Conservation (phyloP, 2,888 invertebrate species). For the Drosophila percnosoma region DNA sequence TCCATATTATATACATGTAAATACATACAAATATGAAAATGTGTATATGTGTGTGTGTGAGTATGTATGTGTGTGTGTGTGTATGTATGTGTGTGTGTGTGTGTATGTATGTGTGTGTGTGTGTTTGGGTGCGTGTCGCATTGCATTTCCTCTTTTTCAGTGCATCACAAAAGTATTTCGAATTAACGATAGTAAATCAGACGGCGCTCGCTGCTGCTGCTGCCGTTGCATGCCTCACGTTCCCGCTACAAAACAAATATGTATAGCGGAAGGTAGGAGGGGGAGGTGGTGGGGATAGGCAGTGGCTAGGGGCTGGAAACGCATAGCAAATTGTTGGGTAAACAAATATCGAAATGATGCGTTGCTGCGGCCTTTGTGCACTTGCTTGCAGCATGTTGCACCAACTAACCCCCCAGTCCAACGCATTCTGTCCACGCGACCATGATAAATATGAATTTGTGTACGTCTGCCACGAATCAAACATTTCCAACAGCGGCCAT, state of each 20-base stretch:
- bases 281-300: background rate
- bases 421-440: conserved; percentile 3
- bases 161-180: conserved; percentile 69
- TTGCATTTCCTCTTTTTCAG: conserved; percentile 65
- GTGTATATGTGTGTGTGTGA: background rate
- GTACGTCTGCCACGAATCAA: conserved; percentile 25
- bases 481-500: conserved; percentile 23
- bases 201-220: conserved; percentile 21
- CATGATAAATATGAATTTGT: conserved; percentile 56
- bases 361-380: conserved; percentile 48
- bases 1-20: conserved; percentile 33
- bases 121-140: conserved; percentile 46
- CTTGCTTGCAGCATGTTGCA: conserved; percentile 48
- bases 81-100: background rate
- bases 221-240: conserved; percentile 16
- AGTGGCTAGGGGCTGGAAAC: conserved; percentile 13
- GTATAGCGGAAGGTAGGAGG: background rate
- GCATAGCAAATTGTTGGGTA: conserved; percentile 66
- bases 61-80: conserved; percentile 11
- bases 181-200: conserved; percentile 70
- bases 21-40: background rate
- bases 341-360: conserved; percentile 71
- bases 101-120: conserved; percentile 9
- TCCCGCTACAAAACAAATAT: conserved; percentile 16
- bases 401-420: conserved; percentile 3